These are phyloP conservation scores for Homarus americanus DNA, from an alignment of 1,140 invertebrate genomes.

Conservation along the genomic window DNA sequence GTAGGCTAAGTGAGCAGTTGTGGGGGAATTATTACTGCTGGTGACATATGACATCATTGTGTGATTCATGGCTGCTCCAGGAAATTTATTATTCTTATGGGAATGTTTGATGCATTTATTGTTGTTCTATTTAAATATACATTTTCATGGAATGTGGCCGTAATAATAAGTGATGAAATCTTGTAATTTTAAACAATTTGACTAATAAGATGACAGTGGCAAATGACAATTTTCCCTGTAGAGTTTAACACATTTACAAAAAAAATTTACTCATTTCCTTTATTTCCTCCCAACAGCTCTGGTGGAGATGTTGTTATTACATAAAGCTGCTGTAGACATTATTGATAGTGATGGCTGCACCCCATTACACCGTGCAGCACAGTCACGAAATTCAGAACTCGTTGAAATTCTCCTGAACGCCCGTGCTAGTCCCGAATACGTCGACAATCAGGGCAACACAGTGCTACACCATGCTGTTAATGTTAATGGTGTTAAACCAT, in stretches of 20 bases:
- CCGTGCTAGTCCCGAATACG: slow-evolving; percentile 21
- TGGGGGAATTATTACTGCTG: too few species aligned
- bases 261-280: neutral
- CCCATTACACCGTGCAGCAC: slow-evolving; percentile 55
- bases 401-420: slow-evolving; percentile 48
- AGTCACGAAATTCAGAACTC: slow-evolving; percentile 53
- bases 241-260: neutral
- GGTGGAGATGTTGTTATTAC: slow-evolving; percentile 55
- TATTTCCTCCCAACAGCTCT: slow-evolving; percentile 44
- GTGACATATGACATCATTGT: too few species aligned
- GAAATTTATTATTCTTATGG: too few species aligned
- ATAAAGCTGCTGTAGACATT: slow-evolving; percentile 55
- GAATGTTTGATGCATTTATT: too few species aligned
- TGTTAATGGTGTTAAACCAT: slow-evolving; percentile 45
- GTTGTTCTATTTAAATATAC: too few species aligned
- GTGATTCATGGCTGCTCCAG: too few species aligned
- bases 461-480: slow-evolving; percentile 68
- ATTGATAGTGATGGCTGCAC: slow-evolving; percentile 60
- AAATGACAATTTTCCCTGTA: neutral
- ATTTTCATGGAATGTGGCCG: too few species aligned
- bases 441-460: slow-evolving; percentile 66
- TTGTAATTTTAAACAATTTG: too few species aligned
- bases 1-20: too few species aligned
- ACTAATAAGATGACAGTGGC: too few species aligned
- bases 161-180: too few species aligned